phyloP scores from a whole-genome alignment of 2,113 vertebrate species.

The Macroglossus sobrinus region DNA sequence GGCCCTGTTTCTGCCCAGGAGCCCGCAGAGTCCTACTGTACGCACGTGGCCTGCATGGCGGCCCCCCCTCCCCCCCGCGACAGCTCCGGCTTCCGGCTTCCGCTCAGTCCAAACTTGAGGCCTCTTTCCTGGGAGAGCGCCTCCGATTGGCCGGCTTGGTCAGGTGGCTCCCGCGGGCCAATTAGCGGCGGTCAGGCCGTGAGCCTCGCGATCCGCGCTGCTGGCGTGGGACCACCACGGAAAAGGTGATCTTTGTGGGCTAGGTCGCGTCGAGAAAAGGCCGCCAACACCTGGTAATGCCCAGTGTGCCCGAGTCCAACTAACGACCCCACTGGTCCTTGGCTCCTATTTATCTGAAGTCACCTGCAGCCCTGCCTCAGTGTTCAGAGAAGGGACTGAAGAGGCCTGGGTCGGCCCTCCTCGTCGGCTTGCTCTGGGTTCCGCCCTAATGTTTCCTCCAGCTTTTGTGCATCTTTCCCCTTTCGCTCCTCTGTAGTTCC shows the following conservation, averaged over 20 bases:
- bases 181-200: neutral
- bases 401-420: neutral
- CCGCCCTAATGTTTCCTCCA: neutral
- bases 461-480: neutral
- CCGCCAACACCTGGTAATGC: accelerated
- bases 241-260: accelerated
- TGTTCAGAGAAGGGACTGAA: neutral
- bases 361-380: too few species aligned
- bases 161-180: neutral
- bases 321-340: neutral
- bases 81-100: accelerated
- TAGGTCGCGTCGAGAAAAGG: accelerated
- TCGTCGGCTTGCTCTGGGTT: neutral
- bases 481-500: neutral
- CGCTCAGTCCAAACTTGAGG: neutral
- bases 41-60: accelerated
- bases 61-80: too few species aligned
- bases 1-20: too few species aligned
- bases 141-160: neutral
- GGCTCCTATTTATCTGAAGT: neutral
- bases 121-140: neutral
- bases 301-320: neutral
- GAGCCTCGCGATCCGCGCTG: accelerated
- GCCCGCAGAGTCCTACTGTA: accelerated
- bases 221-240: accelerated